These are phyloP conservation scores for Metalampra italica DNA, from an alignment of 2,888 invertebrate genomes.

Conservation along the genomic window DNA sequence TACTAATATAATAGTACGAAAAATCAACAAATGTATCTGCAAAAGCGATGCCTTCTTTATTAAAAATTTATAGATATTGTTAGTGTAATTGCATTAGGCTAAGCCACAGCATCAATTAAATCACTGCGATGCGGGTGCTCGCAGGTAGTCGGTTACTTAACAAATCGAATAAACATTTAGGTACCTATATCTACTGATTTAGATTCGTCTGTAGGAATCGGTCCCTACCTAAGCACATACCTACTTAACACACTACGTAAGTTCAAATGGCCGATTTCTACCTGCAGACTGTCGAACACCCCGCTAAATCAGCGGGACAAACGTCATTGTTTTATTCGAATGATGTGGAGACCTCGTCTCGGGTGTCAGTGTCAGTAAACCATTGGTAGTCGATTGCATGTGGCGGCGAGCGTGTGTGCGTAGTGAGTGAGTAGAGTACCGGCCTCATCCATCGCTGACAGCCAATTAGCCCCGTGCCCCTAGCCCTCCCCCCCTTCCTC, in stretches of 20 bases:
- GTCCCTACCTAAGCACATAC: too few relatives aligned
- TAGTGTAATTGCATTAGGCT: too few relatives aligned
- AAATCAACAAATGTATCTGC: too few relatives aligned
- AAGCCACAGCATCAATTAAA: not conserved
- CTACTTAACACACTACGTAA: too few relatives aligned
- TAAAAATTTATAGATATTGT: not conserved
- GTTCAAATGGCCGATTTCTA: too few relatives aligned
- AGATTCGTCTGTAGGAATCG: too few relatives aligned
- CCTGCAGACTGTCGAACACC: not conserved
- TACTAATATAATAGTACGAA: too few relatives aligned
- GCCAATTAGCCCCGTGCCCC: slow-evolving; percentile 68
- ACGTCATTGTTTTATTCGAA: slow-evolving; percentile 42
- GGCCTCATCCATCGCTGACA: slow-evolving; percentile 70
- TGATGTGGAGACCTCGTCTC: slow-evolving; percentile 34
- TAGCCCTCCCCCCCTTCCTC: slow-evolving; percentile 38
- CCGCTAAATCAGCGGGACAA: slow-evolving; percentile 29
- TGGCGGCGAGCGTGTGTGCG: slow-evolving; percentile 32
- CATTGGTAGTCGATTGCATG: slow-evolving; percentile 41
- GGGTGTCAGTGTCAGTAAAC: slow-evolving; percentile 38
- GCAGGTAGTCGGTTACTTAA: too few relatives aligned
- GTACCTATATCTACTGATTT: too few relatives aligned
- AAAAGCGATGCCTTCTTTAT: too few relatives aligned
- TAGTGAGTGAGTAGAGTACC: slow-evolving; percentile 31
- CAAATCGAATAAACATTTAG: too few relatives aligned
- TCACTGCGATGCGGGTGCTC: not conserved